These are phyloP conservation scores for Cantharis lateralis DNA, from an alignment of 2,888 invertebrate species.

Conservation along the genomic window DNA sequence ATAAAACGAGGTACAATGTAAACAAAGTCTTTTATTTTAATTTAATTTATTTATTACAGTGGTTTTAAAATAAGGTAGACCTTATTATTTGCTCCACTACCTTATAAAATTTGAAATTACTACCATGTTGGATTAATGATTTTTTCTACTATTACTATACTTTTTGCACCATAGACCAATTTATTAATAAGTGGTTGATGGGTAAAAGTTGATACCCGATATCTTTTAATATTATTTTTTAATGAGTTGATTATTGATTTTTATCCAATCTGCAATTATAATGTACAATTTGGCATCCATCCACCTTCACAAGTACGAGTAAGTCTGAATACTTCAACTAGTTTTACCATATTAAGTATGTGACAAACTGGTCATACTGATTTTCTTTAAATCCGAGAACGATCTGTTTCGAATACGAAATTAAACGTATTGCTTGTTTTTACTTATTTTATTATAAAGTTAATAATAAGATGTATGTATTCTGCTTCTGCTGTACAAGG, in stretches of 20 bases:
- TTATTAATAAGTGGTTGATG: no score
- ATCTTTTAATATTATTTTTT: background rate
- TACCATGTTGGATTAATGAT: no score
- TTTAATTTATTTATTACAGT: no score
- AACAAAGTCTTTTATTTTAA: no score
- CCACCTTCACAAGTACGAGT: slow-evolving; percentile 43
- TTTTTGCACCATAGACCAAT: no score
- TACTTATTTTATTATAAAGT: background rate
- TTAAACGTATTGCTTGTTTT: background rate
- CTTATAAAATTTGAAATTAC: no score
- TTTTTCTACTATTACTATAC: no score
- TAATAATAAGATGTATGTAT: background rate
- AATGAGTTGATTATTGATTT: background rate
- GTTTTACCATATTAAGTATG: slow-evolving; percentile 44
- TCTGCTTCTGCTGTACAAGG: no score
- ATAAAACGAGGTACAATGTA: no score
- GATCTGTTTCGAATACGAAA: slow-evolving; percentile 22
- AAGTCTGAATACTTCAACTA: slow-evolving; percentile 42
- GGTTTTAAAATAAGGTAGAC: no score
- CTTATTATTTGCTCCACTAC: no score
- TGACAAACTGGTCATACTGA: slow-evolving; percentile 46
- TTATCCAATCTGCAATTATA: background rate
- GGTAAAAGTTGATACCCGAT: no score
- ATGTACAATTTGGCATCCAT: slow-evolving; percentile 35
- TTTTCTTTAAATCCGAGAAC: slow-evolving; percentile 19